Conservation (phyloP, 1,140 invertebrate genomes). For the Copidosoma floridanum region DNA sequence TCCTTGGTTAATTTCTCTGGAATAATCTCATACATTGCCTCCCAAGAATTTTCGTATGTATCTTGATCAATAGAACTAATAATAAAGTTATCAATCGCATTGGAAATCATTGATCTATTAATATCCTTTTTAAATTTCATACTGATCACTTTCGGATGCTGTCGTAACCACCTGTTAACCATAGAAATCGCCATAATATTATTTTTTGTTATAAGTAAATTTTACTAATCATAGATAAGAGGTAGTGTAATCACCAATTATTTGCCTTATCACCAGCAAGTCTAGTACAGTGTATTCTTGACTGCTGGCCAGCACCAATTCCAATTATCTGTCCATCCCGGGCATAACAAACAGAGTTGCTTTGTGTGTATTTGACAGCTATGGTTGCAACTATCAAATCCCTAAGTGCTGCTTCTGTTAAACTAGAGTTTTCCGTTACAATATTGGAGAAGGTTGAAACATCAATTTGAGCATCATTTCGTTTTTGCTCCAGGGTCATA, state of each 20-base stretch:
- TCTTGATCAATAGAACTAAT: slow-evolving; percentile 81
- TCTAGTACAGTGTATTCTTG: slow-evolving; percentile 94
- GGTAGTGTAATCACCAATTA: slow-evolving; percentile 70
- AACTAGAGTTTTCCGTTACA: slow-evolving; percentile 70
- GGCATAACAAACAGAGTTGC: slow-evolving; percentile 93
- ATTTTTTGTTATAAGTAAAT: no score
- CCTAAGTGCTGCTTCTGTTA: slow-evolving; percentile 75
- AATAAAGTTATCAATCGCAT: slow-evolving; percentile 95
- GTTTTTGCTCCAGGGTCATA: slow-evolving; percentile 84
- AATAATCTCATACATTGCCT: slow-evolving; percentile 71
- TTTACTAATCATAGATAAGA: background rate
- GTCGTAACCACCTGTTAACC: slow-evolving; percentile 92
- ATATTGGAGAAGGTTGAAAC: slow-evolving; percentile 79
- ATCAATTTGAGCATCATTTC: slow-evolving; percentile 88
- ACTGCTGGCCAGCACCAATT: slow-evolving; percentile 97
- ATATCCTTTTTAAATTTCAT: slow-evolving; percentile 90
- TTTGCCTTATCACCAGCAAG: slow-evolving; percentile 97
- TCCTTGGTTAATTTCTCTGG: slow-evolving; percentile 66
- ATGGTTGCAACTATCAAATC: slow-evolving; percentile 96
- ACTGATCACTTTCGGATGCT: slow-evolving; percentile 81
- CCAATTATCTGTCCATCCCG: slow-evolving; percentile 92
- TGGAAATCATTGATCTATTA: slow-evolving; percentile 90
- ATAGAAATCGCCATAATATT: background rate
- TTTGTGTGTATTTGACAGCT: slow-evolving; percentile 97
- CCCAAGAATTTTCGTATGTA: slow-evolving; percentile 66